Evolutionary conservation across 2,797 vertebrate species (phyloP).

Genomic region (Paratrypauchen microcephalus): DNA sequence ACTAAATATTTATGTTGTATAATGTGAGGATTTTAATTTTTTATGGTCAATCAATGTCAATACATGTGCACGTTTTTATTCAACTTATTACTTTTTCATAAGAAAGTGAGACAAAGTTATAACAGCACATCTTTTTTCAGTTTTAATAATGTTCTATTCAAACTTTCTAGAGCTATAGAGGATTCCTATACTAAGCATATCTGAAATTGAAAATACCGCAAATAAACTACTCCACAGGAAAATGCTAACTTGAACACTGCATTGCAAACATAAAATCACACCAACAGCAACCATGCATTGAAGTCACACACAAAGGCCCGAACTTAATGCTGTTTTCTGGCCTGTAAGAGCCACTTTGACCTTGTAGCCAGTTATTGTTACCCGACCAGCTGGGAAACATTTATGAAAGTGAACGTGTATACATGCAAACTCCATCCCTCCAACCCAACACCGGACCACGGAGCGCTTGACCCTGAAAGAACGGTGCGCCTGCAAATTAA

Average conservation of each 20-base stretch:
- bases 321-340: constrained; percentile 3
- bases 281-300: not conserved
- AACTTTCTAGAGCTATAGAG: not conserved
- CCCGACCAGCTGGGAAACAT: constrained; percentile 12
- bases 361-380: constrained; percentile 7
- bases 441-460: constrained; percentile 22
- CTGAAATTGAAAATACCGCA: not conserved
- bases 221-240: not conserved
- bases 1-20: too few relatives aligned
- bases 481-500: constrained; percentile 20
- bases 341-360: not conserved
- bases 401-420: constrained; percentile 21
- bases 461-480: constrained; percentile 7
- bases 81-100: too few relatives aligned
- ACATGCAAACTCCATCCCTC: not conserved
- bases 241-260: not conserved
- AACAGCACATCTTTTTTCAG: not conserved
- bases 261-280: not conserved
- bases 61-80: too few relatives aligned
- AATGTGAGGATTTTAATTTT: too few relatives aligned
- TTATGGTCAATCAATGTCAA: too few relatives aligned
- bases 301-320: not conserved
- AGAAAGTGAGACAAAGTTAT: not conserved
- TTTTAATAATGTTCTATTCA: not conserved
- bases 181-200: not conserved